Percentiles rank a stretch among this genome's conserved stretches.
Evolutionary conservation across 2,797 vertebrate genomes (phyloP).

Genomic region (Champsocephalus gunnari): DNA sequence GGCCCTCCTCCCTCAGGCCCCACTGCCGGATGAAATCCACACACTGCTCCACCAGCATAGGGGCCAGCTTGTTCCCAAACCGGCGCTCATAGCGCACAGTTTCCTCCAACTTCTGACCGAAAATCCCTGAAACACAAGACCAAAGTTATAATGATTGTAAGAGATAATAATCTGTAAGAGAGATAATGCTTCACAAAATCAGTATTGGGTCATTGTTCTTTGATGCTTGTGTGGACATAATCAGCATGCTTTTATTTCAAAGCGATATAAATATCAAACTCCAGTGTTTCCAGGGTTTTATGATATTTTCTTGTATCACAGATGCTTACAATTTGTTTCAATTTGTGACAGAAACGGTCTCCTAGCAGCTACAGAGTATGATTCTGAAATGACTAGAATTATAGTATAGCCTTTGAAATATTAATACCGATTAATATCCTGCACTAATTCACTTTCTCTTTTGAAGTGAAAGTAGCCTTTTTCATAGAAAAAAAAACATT

Average conservation of each 20-base stretch:
- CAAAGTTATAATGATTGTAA: background rate
- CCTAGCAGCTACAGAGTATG: background rate
- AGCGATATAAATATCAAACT: background rate
- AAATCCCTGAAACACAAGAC: constrained; percentile 88
- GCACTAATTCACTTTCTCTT: constrained; percentile 8
- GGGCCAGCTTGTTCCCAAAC: constrained; percentile 92
- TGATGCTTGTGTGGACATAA: background rate
- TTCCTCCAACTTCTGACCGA: constrained; percentile 98
- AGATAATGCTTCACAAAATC: background rate
- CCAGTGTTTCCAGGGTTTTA: background rate
- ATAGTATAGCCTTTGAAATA: constrained; percentile 17
- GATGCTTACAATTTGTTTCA: background rate
- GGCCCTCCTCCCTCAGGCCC: constrained; percentile 94
- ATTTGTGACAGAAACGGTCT: background rate
- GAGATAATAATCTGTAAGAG: too few relatives aligned
- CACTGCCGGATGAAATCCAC: constrained; percentile 95
- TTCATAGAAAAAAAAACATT: constrained; percentile 14
- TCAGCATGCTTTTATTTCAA: background rate
- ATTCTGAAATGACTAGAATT: background rate
- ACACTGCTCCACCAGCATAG: constrained; percentile 97
- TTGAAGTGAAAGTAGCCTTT: background rate
- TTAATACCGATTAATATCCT: constrained; percentile 6
- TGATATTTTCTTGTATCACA: background rate
- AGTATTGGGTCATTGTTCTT: background rate
- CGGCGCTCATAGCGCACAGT: constrained; percentile 94